These are phyloP conservation scores for Ruditapes philippinarum DNA, from an alignment of 1,140 invertebrate genomes.

Conservation along the genomic window DNA sequence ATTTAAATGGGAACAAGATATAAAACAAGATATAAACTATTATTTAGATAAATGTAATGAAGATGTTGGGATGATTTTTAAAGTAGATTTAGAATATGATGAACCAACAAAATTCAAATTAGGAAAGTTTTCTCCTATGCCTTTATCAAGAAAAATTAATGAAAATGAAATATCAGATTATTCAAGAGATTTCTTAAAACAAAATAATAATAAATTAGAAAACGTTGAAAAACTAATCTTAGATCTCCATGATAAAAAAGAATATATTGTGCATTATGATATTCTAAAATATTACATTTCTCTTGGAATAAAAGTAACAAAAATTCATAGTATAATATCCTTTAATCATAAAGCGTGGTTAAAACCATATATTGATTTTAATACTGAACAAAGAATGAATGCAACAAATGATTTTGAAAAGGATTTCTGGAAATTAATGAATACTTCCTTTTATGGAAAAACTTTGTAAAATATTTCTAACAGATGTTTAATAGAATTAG, in stretches of 20 bases:
- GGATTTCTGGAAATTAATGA: constrained; percentile 10
- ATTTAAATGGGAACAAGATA: constrained; percentile 71
- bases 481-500: not conserved
- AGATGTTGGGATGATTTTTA: no score
- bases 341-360: constrained; percentile 51
- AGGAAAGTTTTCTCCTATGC: constrained; percentile 87
- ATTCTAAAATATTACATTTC: constrained; percentile 60
- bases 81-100: constrained; percentile 84
- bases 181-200: no score
- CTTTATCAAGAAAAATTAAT: constrained; percentile 75
- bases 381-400: constrained; percentile 77
- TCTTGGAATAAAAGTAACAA: constrained; percentile 53
- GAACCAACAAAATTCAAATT: constrained; percentile 87
- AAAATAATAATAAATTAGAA: not conserved
- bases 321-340: constrained; percentile 43
- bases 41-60: constrained; percentile 87
- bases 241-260: constrained; percentile 60
- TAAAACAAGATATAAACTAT: constrained; percentile 56
- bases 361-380: not conserved
- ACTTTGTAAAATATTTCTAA: not conserved
- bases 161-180: no score
- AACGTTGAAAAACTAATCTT: constrained; percentile 59
- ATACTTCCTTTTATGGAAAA: not conserved
- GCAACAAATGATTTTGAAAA: constrained; percentile 68
- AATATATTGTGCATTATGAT: constrained; percentile 59